A percentile compares a stretch with the other conserved stretches of the same genome.
These are phyloP conservation scores for Lasioglossum lativentre DNA, from an alignment of 2,888 invertebrate genomes.

Conservation along the genomic window DNA sequence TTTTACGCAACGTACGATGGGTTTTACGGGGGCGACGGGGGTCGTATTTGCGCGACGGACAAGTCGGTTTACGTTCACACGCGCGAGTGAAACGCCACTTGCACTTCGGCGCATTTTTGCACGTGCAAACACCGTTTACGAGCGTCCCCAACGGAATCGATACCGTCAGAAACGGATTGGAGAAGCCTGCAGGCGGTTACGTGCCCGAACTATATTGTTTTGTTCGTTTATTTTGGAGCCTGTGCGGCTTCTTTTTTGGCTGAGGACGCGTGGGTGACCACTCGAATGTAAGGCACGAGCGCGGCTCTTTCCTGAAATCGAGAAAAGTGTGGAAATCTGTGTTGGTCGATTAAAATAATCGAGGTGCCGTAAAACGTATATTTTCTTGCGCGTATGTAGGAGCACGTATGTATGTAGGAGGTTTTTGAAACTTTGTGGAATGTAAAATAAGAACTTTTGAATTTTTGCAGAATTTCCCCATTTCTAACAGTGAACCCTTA, in stretches of 20 bases:
- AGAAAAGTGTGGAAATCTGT: background rate
- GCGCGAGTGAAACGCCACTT: background rate
- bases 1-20: constrained; percentile 21
- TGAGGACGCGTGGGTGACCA: background rate
- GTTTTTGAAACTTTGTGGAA: background rate
- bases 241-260: background rate
- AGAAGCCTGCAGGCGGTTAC: background rate
- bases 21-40: constrained; percentile 3
- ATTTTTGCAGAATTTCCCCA: no score
- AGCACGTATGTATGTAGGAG: background rate
- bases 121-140: background rate
- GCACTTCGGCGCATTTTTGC: constrained; percentile 15
- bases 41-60: background rate
- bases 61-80: constrained; percentile 24
- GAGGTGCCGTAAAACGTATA: background rate
- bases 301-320: background rate
- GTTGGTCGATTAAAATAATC: background rate
- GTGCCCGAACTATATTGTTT: background rate
- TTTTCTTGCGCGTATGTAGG: no score
- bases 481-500: background rate
- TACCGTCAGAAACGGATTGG: background rate
- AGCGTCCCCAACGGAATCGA: constrained; percentile 19
- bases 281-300: background rate
- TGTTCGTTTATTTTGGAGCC: background rate
- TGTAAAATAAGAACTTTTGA: background rate